Conservation (phyloP, 2,888 invertebrate genomes). For the Enchytraeus crypticus region DNA sequence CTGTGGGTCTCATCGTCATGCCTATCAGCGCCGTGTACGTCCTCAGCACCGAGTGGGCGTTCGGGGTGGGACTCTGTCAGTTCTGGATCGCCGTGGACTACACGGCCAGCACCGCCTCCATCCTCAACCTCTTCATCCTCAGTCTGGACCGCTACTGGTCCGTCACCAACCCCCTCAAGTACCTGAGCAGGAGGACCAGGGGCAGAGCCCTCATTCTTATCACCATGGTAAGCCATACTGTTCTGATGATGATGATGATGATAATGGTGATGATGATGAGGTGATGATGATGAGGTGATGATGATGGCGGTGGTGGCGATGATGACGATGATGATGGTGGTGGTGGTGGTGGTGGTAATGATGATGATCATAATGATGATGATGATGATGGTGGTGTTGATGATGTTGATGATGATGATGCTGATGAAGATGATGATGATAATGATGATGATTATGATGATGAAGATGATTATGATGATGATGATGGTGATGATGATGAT, state of each 20-base stretch:
- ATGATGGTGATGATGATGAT: not conserved
- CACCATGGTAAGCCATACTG: not conserved
- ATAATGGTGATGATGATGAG: too few relatives aligned
- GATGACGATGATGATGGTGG: not conserved
- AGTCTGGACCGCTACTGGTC: constrained; percentile 52
- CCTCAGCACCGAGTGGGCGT: constrained; percentile 48
- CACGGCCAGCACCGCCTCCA: constrained; percentile 56
- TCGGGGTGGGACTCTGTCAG: constrained; percentile 54
- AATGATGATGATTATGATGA: too few relatives aligned
- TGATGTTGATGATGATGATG: too few relatives aligned
- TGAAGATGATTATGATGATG: too few relatives aligned
- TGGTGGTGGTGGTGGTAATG: not conserved
- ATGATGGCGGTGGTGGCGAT: not conserved
- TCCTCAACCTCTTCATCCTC: constrained; percentile 54
- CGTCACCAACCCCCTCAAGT: constrained; percentile 52
- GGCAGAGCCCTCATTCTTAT: constrained; percentile 41
- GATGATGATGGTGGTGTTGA: too few relatives aligned
- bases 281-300: not conserved
- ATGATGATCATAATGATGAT: too few relatives aligned
- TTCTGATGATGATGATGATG: too few relatives aligned
- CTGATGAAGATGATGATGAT: too few relatives aligned
- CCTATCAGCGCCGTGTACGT: constrained; percentile 52
- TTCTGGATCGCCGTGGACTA: constrained; percentile 57
- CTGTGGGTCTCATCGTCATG: constrained; percentile 53
- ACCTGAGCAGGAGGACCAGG: constrained; percentile 51